Evolutionary conservation across 2,888 invertebrate species (phyloP), one percentile per base, ranked within the genome.

Genomic region (Dasysyrphus tricinctus): DNA sequence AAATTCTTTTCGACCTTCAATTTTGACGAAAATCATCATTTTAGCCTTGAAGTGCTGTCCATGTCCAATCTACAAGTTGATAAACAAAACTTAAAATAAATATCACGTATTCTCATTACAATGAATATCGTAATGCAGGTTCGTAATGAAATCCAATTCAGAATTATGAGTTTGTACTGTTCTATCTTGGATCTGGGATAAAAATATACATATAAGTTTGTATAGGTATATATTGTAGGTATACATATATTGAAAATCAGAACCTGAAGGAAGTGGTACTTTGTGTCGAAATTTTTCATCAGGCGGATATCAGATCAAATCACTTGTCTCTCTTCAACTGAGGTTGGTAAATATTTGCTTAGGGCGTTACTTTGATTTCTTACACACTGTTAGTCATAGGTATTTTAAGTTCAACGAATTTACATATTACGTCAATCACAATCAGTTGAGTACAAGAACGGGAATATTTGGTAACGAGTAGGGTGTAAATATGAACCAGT

Each of bases 121-220:
- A 73, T 54, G n/a, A 49, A 61, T 61, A 80, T 73, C 39, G 34
- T 77, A 59, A 81, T 77, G 67, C 77, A 73, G 65, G 19, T 56
- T 67, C 74, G 74, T 77, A 73, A 74, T 85, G 69, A 81, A 77
- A 85, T 77, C 73, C 69, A 77, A 85, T 81, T 81, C 81, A 74
- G 77, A 77, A 77, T 85, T 85, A 85, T 85, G 81, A 77, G 81
- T 57, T 47, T 77, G 61, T 77, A 72, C 80, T 85, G 85, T 74
- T 77, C 81, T 85, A 85, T 85, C 85, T 85, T 56, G 49, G 42
- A 85, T 85, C 85, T 85, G 61, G 70, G 8, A 14, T 34, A 77
- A 80, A 72, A 84, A 72, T 75, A 76, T 54, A 54, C 14, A 24
- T 47, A 42, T 63, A 44, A 24, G 24, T 47, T 5, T 47, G n/a